Conservation (phyloP, 2,888 invertebrate species). For the Ichneumoninae sp. region DNA sequence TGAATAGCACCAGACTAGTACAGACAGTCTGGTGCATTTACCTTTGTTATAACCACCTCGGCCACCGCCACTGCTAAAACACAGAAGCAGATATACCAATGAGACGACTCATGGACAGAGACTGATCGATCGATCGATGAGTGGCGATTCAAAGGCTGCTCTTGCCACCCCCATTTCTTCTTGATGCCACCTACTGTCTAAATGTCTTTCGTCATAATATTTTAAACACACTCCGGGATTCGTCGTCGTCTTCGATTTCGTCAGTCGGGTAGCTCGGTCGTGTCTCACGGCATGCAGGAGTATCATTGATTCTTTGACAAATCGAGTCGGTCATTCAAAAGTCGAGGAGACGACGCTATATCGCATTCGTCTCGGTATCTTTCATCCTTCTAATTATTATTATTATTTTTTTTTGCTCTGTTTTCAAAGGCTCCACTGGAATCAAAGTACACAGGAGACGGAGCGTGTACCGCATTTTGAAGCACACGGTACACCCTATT, state of each 20-base stretch:
- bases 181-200: conserved; percentile 87
- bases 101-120: conserved; percentile 87
- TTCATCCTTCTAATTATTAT: conserved; percentile 19
- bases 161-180: conserved; percentile 86
- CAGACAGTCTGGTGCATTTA: conserved; percentile 92
- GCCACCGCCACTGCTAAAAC: conserved; percentile 97
- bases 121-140: conserved; percentile 84
- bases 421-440: conserved; percentile 40
- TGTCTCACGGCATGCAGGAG: conserved; percentile 62
- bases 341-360: conserved; percentile 41
- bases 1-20: conserved; percentile 91
- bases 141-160: conserved; percentile 87
- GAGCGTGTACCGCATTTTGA: conserved; percentile 49
- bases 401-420: not conserved
- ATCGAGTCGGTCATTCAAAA: conserved; percentile 52
- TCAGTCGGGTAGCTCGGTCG: conserved; percentile 60
- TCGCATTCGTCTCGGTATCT: conserved; percentile 24
- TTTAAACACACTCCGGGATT: conserved; percentile 43
- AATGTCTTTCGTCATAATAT: conserved; percentile 83
- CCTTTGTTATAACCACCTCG: conserved; percentile 98
- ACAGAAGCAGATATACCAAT: conserved; percentile 93
- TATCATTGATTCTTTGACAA: conserved; percentile 46
- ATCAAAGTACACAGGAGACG: conserved; percentile 56
- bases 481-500: conserved; percentile 49
- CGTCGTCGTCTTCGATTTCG: conserved; percentile 41